These are phyloP conservation scores for Choreutis nemorana DNA, from an alignment of 2,888 invertebrate species.

Conservation along the genomic window DNA sequence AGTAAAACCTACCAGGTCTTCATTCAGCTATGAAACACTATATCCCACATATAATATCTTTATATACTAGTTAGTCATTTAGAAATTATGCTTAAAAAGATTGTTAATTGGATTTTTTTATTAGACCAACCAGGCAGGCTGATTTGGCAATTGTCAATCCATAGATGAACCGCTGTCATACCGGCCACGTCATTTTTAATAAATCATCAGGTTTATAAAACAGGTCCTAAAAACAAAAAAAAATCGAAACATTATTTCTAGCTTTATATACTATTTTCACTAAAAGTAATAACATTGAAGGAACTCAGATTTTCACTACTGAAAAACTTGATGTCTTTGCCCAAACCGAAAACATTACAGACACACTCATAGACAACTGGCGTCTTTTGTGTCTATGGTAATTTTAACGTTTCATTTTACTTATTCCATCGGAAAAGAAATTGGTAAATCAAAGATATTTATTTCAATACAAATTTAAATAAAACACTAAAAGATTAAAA, in stretches of 20 bases:
- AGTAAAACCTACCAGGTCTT: slow-evolving; percentile 32
- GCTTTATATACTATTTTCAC: neutral
- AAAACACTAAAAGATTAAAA: no score
- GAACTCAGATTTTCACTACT: no score
- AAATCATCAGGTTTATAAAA: slow-evolving; percentile 30
- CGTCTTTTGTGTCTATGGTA: no score
- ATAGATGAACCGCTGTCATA: slow-evolving; percentile 55
- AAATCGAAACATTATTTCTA: neutral
- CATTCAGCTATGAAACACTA: slow-evolving; percentile 20
- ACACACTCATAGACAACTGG: slow-evolving; percentile 6
- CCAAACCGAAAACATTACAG: slow-evolving; percentile 6
- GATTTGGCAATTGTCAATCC: slow-evolving; percentile 61
- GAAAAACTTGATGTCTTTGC: slow-evolving; percentile 5
- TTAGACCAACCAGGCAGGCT: slow-evolving; percentile 39
- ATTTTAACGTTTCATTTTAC: no score
- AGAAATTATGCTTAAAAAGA: slow-evolving; percentile 23
- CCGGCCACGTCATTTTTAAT: slow-evolving; percentile 59
- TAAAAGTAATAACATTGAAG: slow-evolving; percentile 1
- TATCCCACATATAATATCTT: slow-evolving; percentile 21
- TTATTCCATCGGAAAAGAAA: no score
- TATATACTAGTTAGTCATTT: slow-evolving; percentile 32
- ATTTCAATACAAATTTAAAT: no score
- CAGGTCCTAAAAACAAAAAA: no score
- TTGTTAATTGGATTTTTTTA: slow-evolving; percentile 22
- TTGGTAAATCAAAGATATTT: no score